Conservation (phyloP, 2,797 vertebrate species). For the Phaenicophaeus curvirostris region DNA sequence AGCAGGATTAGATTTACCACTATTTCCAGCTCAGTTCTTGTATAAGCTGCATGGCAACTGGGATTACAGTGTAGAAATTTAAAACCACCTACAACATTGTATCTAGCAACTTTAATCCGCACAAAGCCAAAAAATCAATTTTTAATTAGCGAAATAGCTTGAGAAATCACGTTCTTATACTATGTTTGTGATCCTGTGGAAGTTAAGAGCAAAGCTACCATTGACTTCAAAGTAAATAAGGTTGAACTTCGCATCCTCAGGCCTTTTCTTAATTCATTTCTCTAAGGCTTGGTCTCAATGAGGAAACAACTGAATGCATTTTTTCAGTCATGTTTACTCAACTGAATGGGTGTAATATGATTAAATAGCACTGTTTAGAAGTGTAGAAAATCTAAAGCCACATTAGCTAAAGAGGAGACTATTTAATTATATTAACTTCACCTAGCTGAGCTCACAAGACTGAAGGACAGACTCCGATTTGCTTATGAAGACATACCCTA, state of each 20-base stretch:
- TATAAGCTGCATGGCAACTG: neutral
- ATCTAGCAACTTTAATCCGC: conserved; percentile 28
- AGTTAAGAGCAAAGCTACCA: neutral
- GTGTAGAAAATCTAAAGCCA: neutral
- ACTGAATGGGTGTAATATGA: neutral
- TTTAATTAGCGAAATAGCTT: conserved; percentile 64
- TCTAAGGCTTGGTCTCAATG: neutral
- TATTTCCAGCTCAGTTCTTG: neutral
- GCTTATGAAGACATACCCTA: neutral
- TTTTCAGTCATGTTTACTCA: neutral
- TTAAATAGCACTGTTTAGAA: neutral
- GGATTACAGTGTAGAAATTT: neutral
- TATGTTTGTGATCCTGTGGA: neutral
- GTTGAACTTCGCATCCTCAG: neutral
- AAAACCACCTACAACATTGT: neutral
- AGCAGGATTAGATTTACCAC: neutral
- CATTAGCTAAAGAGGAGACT: neutral
- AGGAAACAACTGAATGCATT: neutral
- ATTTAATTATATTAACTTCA: neutral
- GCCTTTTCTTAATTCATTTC: neutral
- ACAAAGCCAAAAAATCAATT: conserved; percentile 62
- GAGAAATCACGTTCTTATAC: conserved; percentile 23
- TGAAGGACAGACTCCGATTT: neutral
- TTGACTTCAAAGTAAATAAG: neutral
- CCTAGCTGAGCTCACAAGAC: neutral